These are phyloP conservation scores for Ceratosolen fusciceps DNA, from an alignment of 1,140 invertebrate species.

Conservation along the genomic window DNA sequence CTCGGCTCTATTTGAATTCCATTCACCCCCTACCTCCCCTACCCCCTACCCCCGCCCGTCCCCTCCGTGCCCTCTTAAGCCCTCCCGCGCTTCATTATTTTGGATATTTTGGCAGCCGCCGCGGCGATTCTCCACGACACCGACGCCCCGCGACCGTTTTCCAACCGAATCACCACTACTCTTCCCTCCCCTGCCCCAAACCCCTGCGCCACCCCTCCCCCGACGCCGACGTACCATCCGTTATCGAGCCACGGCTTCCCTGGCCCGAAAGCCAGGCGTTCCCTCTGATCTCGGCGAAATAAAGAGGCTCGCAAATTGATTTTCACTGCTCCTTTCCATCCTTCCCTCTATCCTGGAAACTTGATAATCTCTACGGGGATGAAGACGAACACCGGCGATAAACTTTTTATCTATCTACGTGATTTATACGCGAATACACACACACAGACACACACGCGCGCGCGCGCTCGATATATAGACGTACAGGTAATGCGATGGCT, in stretches of 20 bases:
- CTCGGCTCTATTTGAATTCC: background rate
- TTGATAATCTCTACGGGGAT: slow-evolving; percentile 18
- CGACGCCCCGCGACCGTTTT: too few species aligned
- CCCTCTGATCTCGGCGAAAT: background rate
- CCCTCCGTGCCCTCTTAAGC: too few species aligned
- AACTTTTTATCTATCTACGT: slow-evolving; percentile 8
- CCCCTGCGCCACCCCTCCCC: too few species aligned
- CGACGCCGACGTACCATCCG: too few species aligned
- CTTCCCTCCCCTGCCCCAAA: too few species aligned
- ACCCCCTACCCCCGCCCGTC: too few species aligned
- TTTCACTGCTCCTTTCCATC: slow-evolving; percentile 14
- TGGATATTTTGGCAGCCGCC: background rate
- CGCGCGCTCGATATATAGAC: too few species aligned
- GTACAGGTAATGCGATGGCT: background rate
- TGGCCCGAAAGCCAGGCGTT: background rate
- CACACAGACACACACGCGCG: too few species aligned
- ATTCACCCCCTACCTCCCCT: background rate
- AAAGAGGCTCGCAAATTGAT: background rate
- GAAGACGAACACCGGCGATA: background rate
- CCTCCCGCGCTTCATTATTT: background rate
- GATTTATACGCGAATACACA: background rate
- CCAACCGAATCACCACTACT: too few species aligned
- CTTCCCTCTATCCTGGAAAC: background rate
- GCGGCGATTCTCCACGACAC: too few species aligned
- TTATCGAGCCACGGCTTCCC: too few species aligned